These are phyloP conservation scores for Palythoa heliodiscus DNA, from an alignment of 92 coral and sea anemone genomes.

Conservation along the genomic window DNA sequence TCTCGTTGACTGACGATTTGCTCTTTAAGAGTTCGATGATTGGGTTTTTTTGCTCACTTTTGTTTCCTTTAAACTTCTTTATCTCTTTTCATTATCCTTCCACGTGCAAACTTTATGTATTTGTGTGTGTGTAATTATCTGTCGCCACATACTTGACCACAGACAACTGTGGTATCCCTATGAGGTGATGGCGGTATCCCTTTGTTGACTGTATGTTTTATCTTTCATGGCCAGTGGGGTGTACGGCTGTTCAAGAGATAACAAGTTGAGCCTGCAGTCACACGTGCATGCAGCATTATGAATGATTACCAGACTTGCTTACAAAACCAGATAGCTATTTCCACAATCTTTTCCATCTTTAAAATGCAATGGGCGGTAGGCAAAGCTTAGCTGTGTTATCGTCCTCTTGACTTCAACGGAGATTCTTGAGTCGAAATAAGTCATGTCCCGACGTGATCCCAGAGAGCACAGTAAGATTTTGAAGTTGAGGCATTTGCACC, in stretches of 20 bases:
- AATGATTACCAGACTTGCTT: conserved; percentile 4
- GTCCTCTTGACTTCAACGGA: no score
- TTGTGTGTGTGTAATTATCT: not conserved
- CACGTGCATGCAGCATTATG: conserved; percentile 26
- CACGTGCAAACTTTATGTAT: not conserved
- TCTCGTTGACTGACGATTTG: no score
- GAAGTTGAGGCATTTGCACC: no score
- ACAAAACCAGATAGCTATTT: not conserved
- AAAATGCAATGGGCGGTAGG: not conserved
- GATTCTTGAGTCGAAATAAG: no score
- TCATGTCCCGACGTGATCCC: no score
- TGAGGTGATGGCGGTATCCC: not conserved
- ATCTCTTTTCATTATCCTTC: not conserved
- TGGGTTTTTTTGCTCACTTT: not conserved
- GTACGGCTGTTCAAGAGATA: conserved; percentile 50
- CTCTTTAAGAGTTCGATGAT: no score
- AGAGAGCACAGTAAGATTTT: no score
- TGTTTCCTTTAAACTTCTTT: not conserved
- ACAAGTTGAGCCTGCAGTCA: conserved; percentile 44
- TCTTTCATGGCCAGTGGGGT: conserved; percentile 41
- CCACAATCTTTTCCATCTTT: not conserved
- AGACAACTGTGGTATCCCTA: not conserved
- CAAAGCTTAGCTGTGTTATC: not conserved
- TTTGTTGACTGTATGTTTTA: conserved; percentile 41
- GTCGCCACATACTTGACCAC: not conserved